Percentiles rank a stretch among this genome's conserved stretches.
These are phyloP conservation scores for Melanostoma scalare DNA, from an alignment of 2,888 invertebrate genomes.

Conservation along the genomic window DNA sequence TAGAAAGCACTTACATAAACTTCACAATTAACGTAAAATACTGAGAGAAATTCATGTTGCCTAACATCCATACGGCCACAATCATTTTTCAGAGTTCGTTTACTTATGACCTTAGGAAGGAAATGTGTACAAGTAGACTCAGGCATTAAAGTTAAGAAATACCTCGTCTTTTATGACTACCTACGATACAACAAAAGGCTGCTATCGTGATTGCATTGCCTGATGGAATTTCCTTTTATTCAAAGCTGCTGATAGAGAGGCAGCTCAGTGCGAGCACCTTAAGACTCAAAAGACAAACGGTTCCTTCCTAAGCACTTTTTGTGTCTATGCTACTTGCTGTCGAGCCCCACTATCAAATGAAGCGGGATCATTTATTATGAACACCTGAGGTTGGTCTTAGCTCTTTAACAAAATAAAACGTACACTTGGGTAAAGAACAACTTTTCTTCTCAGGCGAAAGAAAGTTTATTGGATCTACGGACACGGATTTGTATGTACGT, in stretches of 20 bases:
- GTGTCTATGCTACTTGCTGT: background rate
- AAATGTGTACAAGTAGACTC: constrained; percentile 22
- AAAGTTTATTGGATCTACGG: constrained; percentile 36
- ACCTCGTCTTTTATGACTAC: no score
- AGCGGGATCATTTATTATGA: constrained; percentile 42
- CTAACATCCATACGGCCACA: background rate
- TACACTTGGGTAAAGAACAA: constrained; percentile 12
- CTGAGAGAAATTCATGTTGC: no score
- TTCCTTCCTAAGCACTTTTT: constrained; percentile 1
- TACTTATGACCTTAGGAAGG: constrained; percentile 44
- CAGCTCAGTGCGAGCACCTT: background rate
- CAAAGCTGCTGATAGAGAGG: constrained; percentile 8
- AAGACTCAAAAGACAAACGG: background rate
- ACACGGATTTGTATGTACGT: no score
- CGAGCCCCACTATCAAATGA: background rate
- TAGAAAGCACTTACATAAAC: no score
- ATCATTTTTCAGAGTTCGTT: constrained; percentile 31
- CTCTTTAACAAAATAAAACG: constrained; percentile 9
- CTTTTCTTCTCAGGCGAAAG: constrained; percentile 37
- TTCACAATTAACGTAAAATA: no score
- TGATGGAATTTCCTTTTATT: no score
- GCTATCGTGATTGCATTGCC: no score
- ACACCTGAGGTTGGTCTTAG: constrained; percentile 32
- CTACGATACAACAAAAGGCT: no score
- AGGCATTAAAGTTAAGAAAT: constrained; percentile 1